A percentile compares a stretch with the other conserved stretches of the same genome.
Conservation (phyloP, 1,140 invertebrate genomes). For the Pogonomyrmex californicus region DNA sequence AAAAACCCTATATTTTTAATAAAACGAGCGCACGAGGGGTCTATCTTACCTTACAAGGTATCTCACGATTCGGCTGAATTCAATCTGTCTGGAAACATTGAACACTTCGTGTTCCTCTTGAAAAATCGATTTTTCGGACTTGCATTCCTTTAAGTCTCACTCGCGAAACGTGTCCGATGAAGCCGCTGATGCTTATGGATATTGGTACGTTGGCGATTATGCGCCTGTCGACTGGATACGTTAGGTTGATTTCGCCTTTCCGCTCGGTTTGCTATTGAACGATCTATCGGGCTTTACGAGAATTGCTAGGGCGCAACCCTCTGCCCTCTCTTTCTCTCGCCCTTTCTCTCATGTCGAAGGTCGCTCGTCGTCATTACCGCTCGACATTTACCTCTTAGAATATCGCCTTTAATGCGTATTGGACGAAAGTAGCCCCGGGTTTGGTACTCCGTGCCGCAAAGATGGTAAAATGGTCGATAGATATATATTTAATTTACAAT, state of each 20-base stretch:
- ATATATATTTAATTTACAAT: not conserved
- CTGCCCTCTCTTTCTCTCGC: not conserved
- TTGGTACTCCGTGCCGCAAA: not conserved
- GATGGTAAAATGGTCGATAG: not conserved
- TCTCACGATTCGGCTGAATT: not conserved
- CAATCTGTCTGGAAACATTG: not conserved
- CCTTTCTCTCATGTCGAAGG: not conserved
- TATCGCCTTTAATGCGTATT: constrained; percentile 43
- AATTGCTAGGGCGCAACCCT: constrained; percentile 6
- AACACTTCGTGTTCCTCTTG: not conserved
- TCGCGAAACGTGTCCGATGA: not conserved
- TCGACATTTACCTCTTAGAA: constrained; percentile 21
- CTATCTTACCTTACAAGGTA: not conserved
- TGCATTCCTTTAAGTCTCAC: not conserved
- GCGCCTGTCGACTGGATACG: constrained; percentile 17
- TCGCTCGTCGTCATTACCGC: not conserved
- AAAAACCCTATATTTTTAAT: not conserved
- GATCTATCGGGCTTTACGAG: constrained; percentile 62
- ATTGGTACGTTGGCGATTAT: not conserved
- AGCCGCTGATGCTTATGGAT: constrained; percentile 39
- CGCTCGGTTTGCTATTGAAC: constrained; percentile 41
- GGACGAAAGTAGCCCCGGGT: not conserved
- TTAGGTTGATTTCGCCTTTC: constrained; percentile 51
- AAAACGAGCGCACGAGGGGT: not conserved
- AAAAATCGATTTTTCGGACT: not conserved